Evolutionary conservation across 2,888 invertebrate species (phyloP).

Genomic region (Melanostoma mellinum): DNA sequence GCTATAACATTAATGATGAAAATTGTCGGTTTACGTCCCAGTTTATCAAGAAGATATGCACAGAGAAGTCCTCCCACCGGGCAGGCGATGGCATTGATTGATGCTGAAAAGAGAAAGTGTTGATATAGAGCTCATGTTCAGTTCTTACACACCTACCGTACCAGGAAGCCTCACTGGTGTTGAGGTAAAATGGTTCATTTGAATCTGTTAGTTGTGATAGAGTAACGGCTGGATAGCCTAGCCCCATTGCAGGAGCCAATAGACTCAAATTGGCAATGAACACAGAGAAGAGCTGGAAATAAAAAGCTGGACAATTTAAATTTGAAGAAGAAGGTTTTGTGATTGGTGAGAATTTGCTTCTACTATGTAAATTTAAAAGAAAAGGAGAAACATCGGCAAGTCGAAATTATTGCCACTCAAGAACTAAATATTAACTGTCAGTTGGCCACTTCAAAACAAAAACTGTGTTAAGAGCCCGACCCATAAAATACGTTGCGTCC

Average conservation of each 20-base stretch:
- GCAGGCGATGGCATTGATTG: slow-evolving; percentile 75
- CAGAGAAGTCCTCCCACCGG: slow-evolving; percentile 75
- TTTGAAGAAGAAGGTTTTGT: neutral
- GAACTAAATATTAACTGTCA: too few species aligned
- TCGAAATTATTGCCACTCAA: too few species aligned
- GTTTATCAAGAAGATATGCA: slow-evolving; percentile 74
- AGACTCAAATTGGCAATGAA: slow-evolving; percentile 75
- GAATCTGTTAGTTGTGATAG: slow-evolving; percentile 70
- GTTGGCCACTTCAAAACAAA: too few species aligned
- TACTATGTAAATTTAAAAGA: too few species aligned
- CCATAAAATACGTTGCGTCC: too few species aligned
- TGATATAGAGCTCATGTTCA: neutral
- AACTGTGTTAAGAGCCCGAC: too few species aligned
- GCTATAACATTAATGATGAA: slow-evolving; percentile 74
- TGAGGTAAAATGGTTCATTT: slow-evolving; percentile 70
- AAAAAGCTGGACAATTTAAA: too few species aligned
- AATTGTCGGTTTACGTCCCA: slow-evolving; percentile 75
- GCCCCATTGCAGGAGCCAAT: slow-evolving; percentile 75
- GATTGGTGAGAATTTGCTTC: neutral
- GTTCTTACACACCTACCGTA: slow-evolving; percentile 73
- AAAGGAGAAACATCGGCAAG: too few species aligned
- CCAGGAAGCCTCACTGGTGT: slow-evolving; percentile 75
- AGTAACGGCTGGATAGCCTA: slow-evolving; percentile 76
- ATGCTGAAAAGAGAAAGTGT: slow-evolving; percentile 69
- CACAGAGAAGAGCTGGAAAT: slow-evolving; percentile 73